Evolutionary conservation across 2,797 vertebrate species (phyloP).

Genomic region (Bufotes viridis): DNA sequence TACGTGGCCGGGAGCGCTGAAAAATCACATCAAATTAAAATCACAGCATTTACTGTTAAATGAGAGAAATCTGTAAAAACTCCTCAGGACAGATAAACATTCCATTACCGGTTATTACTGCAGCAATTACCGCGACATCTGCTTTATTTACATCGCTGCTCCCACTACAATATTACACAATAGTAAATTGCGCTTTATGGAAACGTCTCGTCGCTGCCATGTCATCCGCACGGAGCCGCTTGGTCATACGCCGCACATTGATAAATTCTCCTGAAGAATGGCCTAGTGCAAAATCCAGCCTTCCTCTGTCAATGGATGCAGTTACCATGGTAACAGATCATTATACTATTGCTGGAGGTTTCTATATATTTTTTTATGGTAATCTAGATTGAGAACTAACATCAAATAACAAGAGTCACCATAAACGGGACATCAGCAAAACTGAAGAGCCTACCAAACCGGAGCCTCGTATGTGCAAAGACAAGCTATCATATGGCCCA

Average conservation of each 20-base stretch:
- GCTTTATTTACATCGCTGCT: constrained; percentile 59
- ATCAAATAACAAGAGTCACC: neutral
- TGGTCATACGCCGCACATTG: constrained; percentile 8
- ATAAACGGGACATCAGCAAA: neutral
- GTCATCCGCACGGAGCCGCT: constrained; percentile 14
- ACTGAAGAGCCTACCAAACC: neutral
- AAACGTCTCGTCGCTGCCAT: constrained; percentile 21
- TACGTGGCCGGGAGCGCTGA: constrained; percentile 56
- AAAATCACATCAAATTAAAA: constrained; percentile 65
- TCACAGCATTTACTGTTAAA: constrained; percentile 62
- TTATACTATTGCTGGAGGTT: constrained; percentile 2
- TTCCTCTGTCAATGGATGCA: neutral
- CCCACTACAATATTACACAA: constrained; percentile 25
- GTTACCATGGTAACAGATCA: constrained; percentile 22
- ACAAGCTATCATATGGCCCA: neutral
- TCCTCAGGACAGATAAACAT: constrained; percentile 63
- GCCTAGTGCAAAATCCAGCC: neutral
- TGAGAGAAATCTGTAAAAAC: constrained; percentile 68
- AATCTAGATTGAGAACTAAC: neutral
- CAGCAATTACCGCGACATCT: constrained; percentile 67
- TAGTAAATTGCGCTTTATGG: constrained; percentile 50
- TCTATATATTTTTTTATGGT: neutral
- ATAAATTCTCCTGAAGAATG: neutral
- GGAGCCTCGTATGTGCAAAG: neutral
- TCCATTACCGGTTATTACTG: constrained; percentile 61